phyloP scores from a whole-genome alignment of 1,140 invertebrate genomes.

The Chrysopa pallens region DNA sequence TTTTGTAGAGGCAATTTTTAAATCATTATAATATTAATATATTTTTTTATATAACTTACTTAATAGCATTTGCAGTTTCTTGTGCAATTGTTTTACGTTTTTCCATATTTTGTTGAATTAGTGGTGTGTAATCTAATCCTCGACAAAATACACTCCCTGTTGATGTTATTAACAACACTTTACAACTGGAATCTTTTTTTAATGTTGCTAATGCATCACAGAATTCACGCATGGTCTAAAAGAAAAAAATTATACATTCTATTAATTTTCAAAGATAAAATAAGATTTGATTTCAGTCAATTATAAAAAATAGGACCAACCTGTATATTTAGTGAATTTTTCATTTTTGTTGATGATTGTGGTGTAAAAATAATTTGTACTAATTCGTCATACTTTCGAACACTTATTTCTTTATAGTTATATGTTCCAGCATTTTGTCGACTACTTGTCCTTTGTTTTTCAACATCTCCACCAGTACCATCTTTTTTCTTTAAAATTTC shows the following conservation, averaged over 20 bases:
- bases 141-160: conserved; percentile 46
- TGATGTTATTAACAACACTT: conserved; percentile 42
- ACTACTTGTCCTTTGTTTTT: conserved; percentile 14
- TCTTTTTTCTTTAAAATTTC: conserved; percentile 3
- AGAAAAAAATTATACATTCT: too few relatives aligned
- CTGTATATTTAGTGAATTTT: conserved; percentile 35
- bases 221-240: conserved; percentile 42
- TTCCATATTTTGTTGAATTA: conserved; percentile 36
- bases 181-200: conserved; percentile 36
- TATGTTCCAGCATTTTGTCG: background rate
- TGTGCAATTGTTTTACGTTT: conserved; percentile 33
- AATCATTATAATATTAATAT: conserved; percentile 2
- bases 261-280: too few relatives aligned
- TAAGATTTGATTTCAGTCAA: too few relatives aligned
- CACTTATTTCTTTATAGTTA: conserved; percentile 1
- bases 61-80: conserved; percentile 36
- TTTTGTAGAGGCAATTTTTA: too few relatives aligned
- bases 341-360: conserved; percentile 28
- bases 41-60: conserved; percentile 24
- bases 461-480: conserved; percentile 14
- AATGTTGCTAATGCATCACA: conserved; percentile 34
- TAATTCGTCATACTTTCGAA: conserved; percentile 29
- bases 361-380: conserved; percentile 43
- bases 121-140: conserved; percentile 44
- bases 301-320: conserved; percentile 18